Percentiles rank a stretch among this genome's conserved stretches.
Evolutionary conservation across 2,113 vertebrate species (phyloP).

Genomic region (Nycticryphes semicollaris): DNA sequence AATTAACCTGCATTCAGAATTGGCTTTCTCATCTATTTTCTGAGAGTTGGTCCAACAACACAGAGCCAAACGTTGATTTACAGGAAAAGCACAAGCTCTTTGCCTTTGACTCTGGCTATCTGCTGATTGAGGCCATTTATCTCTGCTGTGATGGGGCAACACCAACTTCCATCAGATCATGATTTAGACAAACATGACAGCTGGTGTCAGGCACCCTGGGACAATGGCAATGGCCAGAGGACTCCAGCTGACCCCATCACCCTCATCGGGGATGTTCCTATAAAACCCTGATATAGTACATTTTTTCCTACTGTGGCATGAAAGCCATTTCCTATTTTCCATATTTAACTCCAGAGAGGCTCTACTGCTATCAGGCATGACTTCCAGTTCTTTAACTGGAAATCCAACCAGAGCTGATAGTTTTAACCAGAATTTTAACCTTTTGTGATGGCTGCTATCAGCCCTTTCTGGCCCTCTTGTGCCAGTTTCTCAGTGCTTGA

Average conservation of each 20-base stretch:
- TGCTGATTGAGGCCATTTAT: background rate
- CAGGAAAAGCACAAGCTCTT: background rate
- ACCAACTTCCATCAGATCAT: background rate
- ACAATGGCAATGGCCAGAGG: background rate
- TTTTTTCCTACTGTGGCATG: background rate
- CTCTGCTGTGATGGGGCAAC: background rate
- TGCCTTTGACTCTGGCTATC: background rate
- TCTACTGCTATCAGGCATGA: background rate
- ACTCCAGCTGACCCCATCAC: background rate
- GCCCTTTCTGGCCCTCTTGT: background rate
- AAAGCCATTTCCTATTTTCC: background rate
- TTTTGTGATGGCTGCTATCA: background rate
- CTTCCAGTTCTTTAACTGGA: background rate
- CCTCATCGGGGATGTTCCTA: background rate
- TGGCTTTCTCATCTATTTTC: background rate
- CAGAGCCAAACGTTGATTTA: background rate
- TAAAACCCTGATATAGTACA: background rate
- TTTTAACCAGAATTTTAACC: background rate
- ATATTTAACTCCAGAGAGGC: background rate
- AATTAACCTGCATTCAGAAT: background rate
- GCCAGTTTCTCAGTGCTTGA: background rate
- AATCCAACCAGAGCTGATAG: background rate
- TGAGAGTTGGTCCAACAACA: background rate
- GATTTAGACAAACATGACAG: background rate
- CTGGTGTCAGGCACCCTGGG: background rate